A percentile compares a stretch with the other conserved stretches of the same genome.
Evolutionary conservation across 2,113 vertebrate genomes (phyloP).

Genomic region (Psittacus erithacus): DNA sequence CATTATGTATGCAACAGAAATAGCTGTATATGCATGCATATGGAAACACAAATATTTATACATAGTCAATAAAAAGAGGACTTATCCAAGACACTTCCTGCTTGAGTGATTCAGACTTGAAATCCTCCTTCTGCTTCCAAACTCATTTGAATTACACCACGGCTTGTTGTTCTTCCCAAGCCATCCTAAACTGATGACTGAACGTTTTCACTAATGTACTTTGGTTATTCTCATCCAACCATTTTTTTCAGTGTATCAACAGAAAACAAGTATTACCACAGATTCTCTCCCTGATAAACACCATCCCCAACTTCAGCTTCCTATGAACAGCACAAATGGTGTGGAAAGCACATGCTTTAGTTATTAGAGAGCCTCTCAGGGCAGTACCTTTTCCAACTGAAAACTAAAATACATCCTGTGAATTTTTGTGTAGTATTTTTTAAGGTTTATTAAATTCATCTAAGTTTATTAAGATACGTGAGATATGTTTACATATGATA

Average conservation of each 20-base stretch:
- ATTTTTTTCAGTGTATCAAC: neutral
- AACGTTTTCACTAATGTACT: neutral
- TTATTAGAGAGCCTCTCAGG: neutral
- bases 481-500: neutral
- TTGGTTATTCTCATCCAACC: neutral
- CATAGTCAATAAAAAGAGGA: constrained; percentile 37
- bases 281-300: neutral
- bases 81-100: neutral
- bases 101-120: neutral
- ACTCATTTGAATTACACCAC: neutral
- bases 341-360: neutral
- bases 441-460: constrained; percentile 20
- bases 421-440: neutral
- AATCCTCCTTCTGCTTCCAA: neutral
- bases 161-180: neutral
- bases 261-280: neutral
- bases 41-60: constrained; percentile 57
- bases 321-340: neutral
- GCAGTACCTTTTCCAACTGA: neutral
- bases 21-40: constrained; percentile 13
- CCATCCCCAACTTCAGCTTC: neutral
- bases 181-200: neutral
- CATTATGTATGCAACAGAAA: constrained; percentile 36
- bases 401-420: constrained; percentile 25
- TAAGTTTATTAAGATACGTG: neutral